Percentiles rank a stretch among this genome's conserved stretches.
phyloP scores from a whole-genome alignment of 2,113 vertebrate genomes.

The Barbus barbus region DNA sequence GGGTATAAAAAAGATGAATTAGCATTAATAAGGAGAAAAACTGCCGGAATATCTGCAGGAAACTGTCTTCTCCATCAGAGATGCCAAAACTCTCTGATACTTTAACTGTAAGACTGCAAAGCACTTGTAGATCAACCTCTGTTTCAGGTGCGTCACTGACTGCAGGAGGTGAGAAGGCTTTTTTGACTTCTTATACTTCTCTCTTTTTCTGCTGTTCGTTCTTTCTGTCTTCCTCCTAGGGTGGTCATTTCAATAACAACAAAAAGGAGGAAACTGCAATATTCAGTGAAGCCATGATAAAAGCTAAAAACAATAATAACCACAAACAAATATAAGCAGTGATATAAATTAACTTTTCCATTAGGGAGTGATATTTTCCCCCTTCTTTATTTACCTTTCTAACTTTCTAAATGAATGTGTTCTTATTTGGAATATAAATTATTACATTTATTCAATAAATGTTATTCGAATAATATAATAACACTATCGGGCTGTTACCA shows the following conservation, averaged over 20 bases:
- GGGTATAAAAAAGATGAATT: constrained; percentile 8
- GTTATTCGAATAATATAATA: too few relatives aligned
- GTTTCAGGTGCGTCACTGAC: constrained; percentile 10
- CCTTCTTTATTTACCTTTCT: not conserved
- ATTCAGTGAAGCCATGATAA: not conserved
- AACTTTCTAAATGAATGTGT: not conserved
- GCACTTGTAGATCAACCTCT: not conserved
- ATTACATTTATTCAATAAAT: not conserved
- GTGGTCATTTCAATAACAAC: not conserved
- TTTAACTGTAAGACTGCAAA: constrained; percentile 26
- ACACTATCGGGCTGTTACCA: not conserved
- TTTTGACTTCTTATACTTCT: not conserved
- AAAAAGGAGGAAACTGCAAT: not conserved
- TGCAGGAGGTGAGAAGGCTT: not conserved
- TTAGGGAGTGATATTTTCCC: too few relatives aligned
- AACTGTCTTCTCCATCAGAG: constrained; percentile 7
- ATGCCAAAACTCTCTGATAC: not conserved
- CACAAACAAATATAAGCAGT: not conserved
- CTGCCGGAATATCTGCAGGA: constrained; percentile 28
- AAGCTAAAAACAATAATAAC: not conserved
- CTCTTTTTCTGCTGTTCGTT: not conserved
- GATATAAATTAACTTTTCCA: too few relatives aligned
- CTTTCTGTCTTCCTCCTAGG: not conserved
- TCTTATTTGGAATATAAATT: not conserved
- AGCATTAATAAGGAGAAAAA: not conserved